Evolutionary conservation across 2,888 invertebrate genomes (phyloP).

Genomic region (Chloromyia formosa): DNA sequence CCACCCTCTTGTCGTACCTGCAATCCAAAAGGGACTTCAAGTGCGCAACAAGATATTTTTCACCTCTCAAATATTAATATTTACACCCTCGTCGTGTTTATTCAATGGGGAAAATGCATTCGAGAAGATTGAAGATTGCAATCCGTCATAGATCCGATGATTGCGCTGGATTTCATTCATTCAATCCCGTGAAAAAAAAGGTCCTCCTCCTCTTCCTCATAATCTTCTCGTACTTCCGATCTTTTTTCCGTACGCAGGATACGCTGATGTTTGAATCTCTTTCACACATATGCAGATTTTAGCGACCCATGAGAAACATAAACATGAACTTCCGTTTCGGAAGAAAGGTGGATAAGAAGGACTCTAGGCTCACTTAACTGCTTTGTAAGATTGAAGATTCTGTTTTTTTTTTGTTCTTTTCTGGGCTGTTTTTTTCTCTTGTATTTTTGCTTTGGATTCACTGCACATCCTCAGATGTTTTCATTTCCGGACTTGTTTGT

Average conservation of each 20-base stretch:
- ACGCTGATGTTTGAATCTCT: slow-evolving; percentile 13
- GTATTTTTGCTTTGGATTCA: slow-evolving; percentile 22
- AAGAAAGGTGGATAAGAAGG: slow-evolving; percentile 44
- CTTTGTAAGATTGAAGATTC: slow-evolving; percentile 34
- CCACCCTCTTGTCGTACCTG: slow-evolving; percentile 16
- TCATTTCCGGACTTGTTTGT: slow-evolving; percentile 45
- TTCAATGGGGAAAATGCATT: slow-evolving; percentile 18
- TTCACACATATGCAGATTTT: slow-evolving; percentile 41
- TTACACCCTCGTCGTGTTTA: slow-evolving; percentile 32
- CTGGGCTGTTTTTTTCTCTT: background rate
- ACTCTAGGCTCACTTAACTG: slow-evolving; percentile 23
- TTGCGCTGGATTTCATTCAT: slow-evolving; percentile 7
- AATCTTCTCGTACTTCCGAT: slow-evolving; percentile 47
- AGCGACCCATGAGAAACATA: slow-evolving; percentile 47
- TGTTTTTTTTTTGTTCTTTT: background rate
- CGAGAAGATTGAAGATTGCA: slow-evolving; percentile 11
- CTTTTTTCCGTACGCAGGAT: slow-evolving; percentile 31
- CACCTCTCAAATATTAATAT: slow-evolving; percentile 28
- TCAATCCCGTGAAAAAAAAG: background rate
- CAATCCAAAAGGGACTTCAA: background rate
- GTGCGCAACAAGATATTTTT: slow-evolving; percentile 7
- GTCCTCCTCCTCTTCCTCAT: slow-evolving; percentile 33
- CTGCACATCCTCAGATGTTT: slow-evolving; percentile 40
- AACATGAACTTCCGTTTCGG: slow-evolving; percentile 47
- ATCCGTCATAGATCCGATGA: slow-evolving; percentile 30